Conservation (phyloP, 1,140 invertebrate species). For the Drosophila oshimai region DNA sequence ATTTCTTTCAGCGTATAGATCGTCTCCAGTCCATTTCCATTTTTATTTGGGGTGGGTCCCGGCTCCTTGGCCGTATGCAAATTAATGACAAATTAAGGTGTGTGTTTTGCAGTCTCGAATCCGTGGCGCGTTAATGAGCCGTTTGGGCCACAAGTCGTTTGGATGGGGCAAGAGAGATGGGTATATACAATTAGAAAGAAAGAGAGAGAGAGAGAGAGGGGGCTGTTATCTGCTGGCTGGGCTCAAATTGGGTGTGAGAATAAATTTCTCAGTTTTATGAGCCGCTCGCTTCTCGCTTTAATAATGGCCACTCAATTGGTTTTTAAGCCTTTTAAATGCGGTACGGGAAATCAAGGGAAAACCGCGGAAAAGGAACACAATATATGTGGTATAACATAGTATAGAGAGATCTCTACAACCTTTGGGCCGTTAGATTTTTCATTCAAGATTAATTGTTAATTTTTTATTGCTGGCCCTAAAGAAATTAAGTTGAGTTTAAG, state of each 20-base stretch:
- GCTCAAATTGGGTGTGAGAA: conserved; percentile 78
- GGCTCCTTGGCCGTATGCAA: conserved; percentile 58
- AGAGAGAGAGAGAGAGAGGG: neutral
- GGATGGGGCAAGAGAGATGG: neutral
- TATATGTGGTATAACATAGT: neutral
- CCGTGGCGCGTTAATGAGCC: conserved; percentile 65
- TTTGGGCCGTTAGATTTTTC: conserved; percentile 66
- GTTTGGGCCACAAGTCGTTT: neutral
- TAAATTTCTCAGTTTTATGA: conserved; percentile 78
- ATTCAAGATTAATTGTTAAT: conserved; percentile 78
- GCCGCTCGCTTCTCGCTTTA: conserved; percentile 56
- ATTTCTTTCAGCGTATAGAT: neutral
- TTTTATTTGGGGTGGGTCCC: conserved; percentile 11
- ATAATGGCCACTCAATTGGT: conserved; percentile 73
- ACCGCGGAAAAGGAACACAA: neutral
- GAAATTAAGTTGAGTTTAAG: conserved; percentile 80
- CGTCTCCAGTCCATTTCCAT: neutral
- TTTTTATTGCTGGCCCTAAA: conserved; percentile 54
- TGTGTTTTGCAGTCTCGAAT: conserved; percentile 70
- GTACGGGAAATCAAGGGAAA: neutral
- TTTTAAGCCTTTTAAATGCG: conserved; percentile 47
- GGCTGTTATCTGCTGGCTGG: conserved; percentile 54
- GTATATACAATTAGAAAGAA: neutral
- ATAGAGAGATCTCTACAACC: conserved; percentile 16
- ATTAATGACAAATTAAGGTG: conserved; percentile 81